Base-by-base conservation (phyloP, 2,888 invertebrate genomes). In the Lithophane semibrunnea region DNA sequence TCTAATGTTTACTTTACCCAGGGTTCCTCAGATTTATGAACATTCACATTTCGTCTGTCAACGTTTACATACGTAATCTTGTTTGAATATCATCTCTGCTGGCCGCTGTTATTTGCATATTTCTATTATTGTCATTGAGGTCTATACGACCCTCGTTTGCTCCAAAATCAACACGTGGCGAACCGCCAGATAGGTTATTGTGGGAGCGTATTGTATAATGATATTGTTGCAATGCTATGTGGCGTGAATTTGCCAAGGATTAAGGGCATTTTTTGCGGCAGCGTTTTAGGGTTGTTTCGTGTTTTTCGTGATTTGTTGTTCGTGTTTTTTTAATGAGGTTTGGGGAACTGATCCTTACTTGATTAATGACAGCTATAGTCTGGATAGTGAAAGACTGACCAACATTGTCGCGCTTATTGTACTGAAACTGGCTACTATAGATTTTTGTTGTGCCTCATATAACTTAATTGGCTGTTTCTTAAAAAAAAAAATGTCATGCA, bases 51-150 rank as follows among this genome's bases (percentile, higher is more conserved):
- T 90, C 91, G 89, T 90, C 80, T 80, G 91, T 88, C 90, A 94
- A 92, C 91, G 92, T 94, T 94, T 93, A 92, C 93, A 90, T 88
- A 92, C 89, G 89, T 93, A 93, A 94, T 93, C 92, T 93, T 94
- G 93, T 95, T 94, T 94, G 92, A 93, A 93, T 92, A 93, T 93
- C 91, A 92, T 93, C 91, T 87, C 80, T 87, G 87, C 86, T 92
- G 92, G 91, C 91, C 94, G 85, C 88, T 85, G 80, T 80, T 93
- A 95, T 95, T 95, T 95, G 95, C 95, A 95, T 95, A 95, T 94
- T 94, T 93, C 93, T 94, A 93, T 95, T 94, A 93, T 94, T 92
- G 89, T 91, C 90, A 88, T 87, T 87, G 86, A 90, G 90, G 89
- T 91, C 90, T 88, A 86, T 88, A 87, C 84, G 87, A 89, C 90